Evolutionary conservation across 1,140 invertebrate genomes (phyloP), one percentile per base, ranked within the genome.

Genomic region (Laodelphax striatellus): DNA sequence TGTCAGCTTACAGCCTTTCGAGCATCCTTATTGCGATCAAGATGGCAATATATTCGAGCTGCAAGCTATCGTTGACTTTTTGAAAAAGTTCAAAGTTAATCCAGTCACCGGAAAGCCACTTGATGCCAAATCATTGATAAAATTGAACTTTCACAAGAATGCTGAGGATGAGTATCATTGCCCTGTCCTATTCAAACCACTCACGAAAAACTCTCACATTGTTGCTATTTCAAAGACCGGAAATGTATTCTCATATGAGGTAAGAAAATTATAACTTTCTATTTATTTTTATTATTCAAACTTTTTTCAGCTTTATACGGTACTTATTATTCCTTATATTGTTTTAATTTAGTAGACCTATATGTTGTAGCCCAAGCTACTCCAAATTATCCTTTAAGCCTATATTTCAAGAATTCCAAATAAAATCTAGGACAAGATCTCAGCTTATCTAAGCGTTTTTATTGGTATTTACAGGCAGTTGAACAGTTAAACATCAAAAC

Each of bases 401-500:
- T n/a, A n/a, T n/a, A n/a, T n/a, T n/a, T n/a, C n/a, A n/a, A n/a
- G n/a, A n/a, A n/a, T n/a, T n/a, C n/a, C n/a, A n/a, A n/a, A n/a
- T n/a, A n/a, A n/a, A n/a, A n/a, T n/a, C n/a, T n/a, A n/a, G n/a
- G n/a, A n/a, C n/a, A n/a, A n/a, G n/a, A n/a, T n/a, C n/a, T n/a
- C n/a, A n/a, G n/a, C 34, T 13, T 19, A 55, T 34, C 17, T 34
- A 55, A 55, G 3, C 8, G 8, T n/a, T 31, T 22, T 10, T 24
- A 28, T 34, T 34, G 3, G 31, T 6, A 55, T 61, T 69, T 66
- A 31, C 57, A 87, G 82, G 96, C 97, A 43, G 82, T 99, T 54
- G 94, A 99, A 71, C 90, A 97, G 67, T 79, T 99, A 2, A 99
- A 99, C 72, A 85, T 99, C 44, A 99, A 98, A 75, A 81, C 86